phyloP scores from a whole-genome alignment of 35 echinoderm and acorn worm species.

The Strongylocentrotus purpuratus region DNA sequence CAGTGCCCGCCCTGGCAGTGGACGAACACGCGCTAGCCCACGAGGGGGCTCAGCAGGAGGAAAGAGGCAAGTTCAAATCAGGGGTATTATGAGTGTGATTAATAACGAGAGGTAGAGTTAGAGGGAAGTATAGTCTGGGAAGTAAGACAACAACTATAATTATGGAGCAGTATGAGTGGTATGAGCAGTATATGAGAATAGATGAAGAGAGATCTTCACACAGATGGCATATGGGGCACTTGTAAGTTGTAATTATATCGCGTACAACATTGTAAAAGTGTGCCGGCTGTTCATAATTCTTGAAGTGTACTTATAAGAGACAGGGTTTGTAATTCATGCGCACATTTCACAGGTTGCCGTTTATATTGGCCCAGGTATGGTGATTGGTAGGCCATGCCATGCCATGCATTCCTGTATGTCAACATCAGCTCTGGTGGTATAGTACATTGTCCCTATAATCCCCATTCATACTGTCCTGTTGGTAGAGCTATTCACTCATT shows the following conservation, averaged over 20 bases:
- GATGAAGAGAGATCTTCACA: too few relatives aligned
- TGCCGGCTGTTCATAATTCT: too few relatives aligned
- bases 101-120: not conserved
- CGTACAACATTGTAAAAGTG: not conserved
- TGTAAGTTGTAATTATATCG: not conserved
- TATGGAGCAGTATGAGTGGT: not conserved
- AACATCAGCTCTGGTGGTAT: not conserved
- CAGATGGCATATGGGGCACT: not conserved
- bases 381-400: not conserved
- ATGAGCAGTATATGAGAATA: not conserved
- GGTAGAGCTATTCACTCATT: not conserved
- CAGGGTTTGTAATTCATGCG: not conserved
- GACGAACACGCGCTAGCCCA: slow-evolving; percentile 57
- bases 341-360: not conserved
- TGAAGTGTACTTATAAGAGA: not conserved
- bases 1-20: slow-evolving; percentile 56
- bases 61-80: slow-evolving; percentile 50
- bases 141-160: not conserved
- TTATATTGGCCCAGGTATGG: not conserved
- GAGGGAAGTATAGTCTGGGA: not conserved
- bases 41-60: slow-evolving; percentile 47
- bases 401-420: slow-evolving; percentile 47
- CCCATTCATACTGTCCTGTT: not conserved
- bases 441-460: not conserved
- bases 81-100: not conserved